A percentile compares a stretch with the other conserved stretches of the same genome.
Conservation (phyloP, 2,113 vertebrate species). For the Nycticorax nycticorax region DNA sequence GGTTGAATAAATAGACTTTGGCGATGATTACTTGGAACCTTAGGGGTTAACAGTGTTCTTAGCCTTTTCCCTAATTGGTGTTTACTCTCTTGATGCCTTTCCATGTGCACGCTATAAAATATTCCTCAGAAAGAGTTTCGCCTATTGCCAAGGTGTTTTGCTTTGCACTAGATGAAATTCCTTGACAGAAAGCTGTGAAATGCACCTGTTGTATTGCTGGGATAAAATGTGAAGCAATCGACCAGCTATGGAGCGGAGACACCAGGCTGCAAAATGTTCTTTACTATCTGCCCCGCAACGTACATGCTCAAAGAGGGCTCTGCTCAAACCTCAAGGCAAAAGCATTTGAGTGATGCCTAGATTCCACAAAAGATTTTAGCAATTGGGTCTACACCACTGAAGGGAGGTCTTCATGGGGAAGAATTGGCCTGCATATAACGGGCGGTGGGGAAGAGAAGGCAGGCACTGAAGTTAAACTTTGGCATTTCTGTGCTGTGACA, state of each 20-base stretch:
- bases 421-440: background rate
- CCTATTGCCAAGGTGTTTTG: background rate
- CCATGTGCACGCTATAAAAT: background rate
- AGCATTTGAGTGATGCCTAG: background rate
- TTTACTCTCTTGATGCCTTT: constrained; percentile 31
- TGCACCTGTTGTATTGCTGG: background rate
- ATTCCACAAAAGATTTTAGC: background rate
- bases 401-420: background rate
- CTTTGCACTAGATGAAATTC: background rate
- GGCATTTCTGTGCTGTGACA: background rate
- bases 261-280: background rate
- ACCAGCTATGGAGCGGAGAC: too few species aligned
- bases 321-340: background rate
- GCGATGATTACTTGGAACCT: constrained; percentile 28
- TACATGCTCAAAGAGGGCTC: background rate
- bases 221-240: background rate
- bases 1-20: constrained; percentile 23
- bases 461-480: background rate
- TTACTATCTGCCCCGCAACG: background rate
- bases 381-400: background rate
- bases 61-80: constrained; percentile 43
- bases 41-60: constrained; percentile 51
- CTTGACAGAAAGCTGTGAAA: background rate
- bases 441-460: background rate
- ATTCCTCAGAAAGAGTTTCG: background rate